Evolutionary conservation across 2,888 invertebrate species (phyloP).

Genomic region (Escarpia spicata): DNA sequence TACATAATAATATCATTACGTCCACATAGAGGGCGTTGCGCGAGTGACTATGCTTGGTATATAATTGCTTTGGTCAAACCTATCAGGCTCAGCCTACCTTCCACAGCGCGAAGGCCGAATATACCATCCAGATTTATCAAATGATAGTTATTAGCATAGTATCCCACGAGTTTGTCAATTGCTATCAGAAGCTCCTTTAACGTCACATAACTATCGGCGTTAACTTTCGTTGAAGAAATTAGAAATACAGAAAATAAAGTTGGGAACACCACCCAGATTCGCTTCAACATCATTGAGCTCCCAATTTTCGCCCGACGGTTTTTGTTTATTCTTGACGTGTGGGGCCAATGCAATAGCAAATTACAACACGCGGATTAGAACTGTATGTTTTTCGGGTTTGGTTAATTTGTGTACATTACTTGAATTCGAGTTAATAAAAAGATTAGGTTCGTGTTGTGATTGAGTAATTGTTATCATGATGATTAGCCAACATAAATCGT

Average conservation of each 20-base stretch:
- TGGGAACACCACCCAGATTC: background rate
- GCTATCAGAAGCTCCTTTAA: background rate
- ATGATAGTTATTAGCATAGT: constrained; percentile 49
- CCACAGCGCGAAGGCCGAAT: constrained; percentile 54
- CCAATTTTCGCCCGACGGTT: background rate
- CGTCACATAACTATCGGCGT: background rate
- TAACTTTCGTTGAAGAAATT: background rate
- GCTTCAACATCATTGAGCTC: background rate
- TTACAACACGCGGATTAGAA: background rate
- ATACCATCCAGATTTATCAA: constrained; percentile 57
- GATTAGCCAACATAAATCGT: background rate
- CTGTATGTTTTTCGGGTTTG: background rate
- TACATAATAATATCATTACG: no score
- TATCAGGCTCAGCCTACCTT: constrained; percentile 46
- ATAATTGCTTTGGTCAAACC: no score
- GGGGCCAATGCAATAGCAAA: background rate
- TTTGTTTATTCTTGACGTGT: background rate
- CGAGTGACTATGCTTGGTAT: no score
- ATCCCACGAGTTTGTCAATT: constrained; percentile 37
- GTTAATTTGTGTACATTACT: background rate
- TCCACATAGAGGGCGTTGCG: no score
- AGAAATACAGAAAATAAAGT: background rate
- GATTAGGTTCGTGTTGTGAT: background rate
- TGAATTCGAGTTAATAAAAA: background rate
- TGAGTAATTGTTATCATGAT: background rate